Base-by-base conservation (phyloP, 2,888 invertebrate species). In the Tipula helvola region DNA sequence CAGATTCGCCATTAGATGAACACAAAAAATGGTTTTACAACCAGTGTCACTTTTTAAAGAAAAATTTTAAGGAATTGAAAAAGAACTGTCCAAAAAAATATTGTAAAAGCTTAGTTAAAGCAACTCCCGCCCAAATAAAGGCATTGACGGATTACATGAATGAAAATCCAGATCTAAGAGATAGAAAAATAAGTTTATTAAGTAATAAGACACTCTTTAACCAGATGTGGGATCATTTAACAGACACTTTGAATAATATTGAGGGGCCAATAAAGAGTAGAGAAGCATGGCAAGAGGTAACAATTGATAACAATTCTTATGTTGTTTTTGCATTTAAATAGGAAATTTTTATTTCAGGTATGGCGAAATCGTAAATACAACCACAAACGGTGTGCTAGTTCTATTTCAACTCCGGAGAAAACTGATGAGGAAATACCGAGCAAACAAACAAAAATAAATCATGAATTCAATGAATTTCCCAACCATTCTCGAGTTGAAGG, bases 1-100 rank as follows among this genome's bases (percentile, higher is more conserved):
- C 94, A 86, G 97, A 97, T 91, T 95, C 96, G 88, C 98, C 98
- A 0, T 98, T 98, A 98, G 95, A 96, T 88, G 97, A 99, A 90
- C 98, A 99, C 91, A 71, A 71, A 28, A 71, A 28, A 28, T 28
- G 28, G 10, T 71, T 71, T 71, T 28, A 28, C 71, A 10, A 10
- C 10, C 71, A 71, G 28, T 71, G 71, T 71, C 18, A 10, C 0
- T 71, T 71, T 28, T 10, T 71, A 18, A 28, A 28, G 28, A 71
- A 28, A 71, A 71, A 71, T 71, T 71, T 28, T 71, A 12, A 8
- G 2, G 28, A 28, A 10, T 28, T 71, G 28, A 71, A 28, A 10
- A 28, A 28, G 10, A 28, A 71, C 0, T 12, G 28, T 71, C 28
- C 71, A 71, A 71, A 28, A 71, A 7, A 28, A 28, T 28, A 12